Percentiles rank a stretch among this genome's conserved stretches.
Conservation (phyloP, 2,113 vertebrate species). For the Centrocercus urophasianus region DNA sequence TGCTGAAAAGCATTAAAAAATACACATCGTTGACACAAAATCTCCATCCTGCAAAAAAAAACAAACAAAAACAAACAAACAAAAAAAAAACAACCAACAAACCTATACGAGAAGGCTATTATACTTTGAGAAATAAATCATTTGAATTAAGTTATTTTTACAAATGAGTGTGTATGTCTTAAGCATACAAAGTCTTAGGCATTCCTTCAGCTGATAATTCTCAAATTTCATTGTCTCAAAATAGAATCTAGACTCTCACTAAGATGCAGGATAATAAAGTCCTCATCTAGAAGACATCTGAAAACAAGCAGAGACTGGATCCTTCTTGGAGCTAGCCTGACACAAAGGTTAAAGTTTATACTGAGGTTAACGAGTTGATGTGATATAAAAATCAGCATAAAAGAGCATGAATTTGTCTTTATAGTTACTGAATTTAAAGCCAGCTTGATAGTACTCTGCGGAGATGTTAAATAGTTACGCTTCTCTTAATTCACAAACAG, state of each 20-base stretch:
- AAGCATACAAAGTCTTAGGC: not conserved
- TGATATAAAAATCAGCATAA: not conserved
- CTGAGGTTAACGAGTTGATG: not conserved
- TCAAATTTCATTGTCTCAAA: not conserved
- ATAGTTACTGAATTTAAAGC: not conserved
- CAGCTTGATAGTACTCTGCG: not conserved
- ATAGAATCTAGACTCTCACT: not conserved
- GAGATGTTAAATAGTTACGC: not conserved
- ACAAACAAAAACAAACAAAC: not conserved
- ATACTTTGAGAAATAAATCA: not conserved
- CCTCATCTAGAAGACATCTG: not conserved
- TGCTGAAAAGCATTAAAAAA: not conserved
- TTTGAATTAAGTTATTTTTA: not conserved
- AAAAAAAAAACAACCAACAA: not conserved
- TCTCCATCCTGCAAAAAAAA: not conserved
- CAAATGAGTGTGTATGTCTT: not conserved
- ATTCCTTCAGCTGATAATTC: not conserved
- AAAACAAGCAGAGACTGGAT: not conserved
- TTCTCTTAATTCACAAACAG: not conserved
- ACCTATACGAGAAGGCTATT: not conserved
- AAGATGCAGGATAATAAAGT: not conserved
- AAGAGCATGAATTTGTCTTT: not conserved
- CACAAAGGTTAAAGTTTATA: not conserved
- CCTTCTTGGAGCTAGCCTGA: not conserved
- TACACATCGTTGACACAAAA: not conserved